Percentiles rank a stretch among this genome's conserved stretches.
Conservation (phyloP, 2,888 invertebrate species). For the Tetanocera ferruginea region DNA sequence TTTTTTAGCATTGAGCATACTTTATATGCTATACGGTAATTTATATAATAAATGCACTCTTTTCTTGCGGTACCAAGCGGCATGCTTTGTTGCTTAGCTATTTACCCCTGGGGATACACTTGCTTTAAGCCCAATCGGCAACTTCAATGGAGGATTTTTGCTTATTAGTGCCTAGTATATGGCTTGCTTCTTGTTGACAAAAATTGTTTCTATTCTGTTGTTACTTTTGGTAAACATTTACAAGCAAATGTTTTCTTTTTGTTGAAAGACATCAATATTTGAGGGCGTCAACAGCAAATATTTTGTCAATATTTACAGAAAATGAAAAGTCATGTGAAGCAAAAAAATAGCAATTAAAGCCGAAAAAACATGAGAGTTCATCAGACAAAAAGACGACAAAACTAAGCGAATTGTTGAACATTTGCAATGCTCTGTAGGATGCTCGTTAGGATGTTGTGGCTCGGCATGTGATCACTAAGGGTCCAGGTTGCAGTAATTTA, state of each 20-base stretch:
- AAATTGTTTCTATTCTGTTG: background rate
- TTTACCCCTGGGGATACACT: no score
- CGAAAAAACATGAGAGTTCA: background rate
- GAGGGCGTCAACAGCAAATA: conserved; percentile 3
- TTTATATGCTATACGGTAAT: no score
- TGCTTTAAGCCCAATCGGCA: background rate
- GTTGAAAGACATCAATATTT: background rate
- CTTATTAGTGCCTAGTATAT: no score
- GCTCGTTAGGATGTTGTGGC: background rate
- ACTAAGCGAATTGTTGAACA: background rate
- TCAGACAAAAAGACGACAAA: background rate
- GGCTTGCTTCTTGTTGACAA: background rate
- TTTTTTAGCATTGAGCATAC: no score
- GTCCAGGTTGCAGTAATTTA: background rate
- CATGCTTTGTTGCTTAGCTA: no score
- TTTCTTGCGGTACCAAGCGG: no score
- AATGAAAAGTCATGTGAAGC: background rate
- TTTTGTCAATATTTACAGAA: background rate
- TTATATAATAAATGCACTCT: no score
- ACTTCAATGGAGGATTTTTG: background rate
- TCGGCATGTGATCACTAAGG: background rate
- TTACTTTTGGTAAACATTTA: background rate
- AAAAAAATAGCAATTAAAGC: background rate
- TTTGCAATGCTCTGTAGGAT: background rate
- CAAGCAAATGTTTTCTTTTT: background rate